Percentiles rank a stretch among this genome's conserved stretches.
Conservation (phyloP, 2,797 vertebrate species). For the Alcedo quadribrachys region DNA sequence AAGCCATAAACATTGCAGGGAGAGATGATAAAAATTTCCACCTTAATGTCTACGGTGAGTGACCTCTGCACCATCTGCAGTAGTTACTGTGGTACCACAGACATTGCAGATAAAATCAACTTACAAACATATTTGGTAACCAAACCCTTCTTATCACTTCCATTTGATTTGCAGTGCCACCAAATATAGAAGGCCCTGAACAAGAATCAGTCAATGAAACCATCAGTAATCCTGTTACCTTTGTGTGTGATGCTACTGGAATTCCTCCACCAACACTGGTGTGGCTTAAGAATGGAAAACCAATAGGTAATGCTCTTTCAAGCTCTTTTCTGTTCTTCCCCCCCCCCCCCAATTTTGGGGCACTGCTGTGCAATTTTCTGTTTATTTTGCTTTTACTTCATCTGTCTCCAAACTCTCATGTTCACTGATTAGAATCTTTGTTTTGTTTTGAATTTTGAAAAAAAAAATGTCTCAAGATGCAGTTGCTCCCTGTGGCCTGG, state of each 20-base stretch:
- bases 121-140: not conserved
- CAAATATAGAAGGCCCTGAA: slow-evolving; percentile 87
- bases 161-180: slow-evolving; percentile 83
- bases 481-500: not conserved
- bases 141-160: not conserved
- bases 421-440: not conserved
- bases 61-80: not conserved
- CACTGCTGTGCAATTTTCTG: not conserved
- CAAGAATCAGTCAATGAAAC: slow-evolving; percentile 85
- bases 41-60: slow-evolving; percentile 92
- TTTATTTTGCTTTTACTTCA: not conserved
- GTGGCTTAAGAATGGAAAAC: slow-evolving; percentile 90
- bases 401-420: not conserved
- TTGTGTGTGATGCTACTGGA: slow-evolving; percentile 91
- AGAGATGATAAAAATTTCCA: slow-evolving; percentile 96
- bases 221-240: slow-evolving; percentile 87
- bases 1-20: slow-evolving; percentile 93
- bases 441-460: not conserved
- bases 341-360: not conserved
- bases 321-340: not conserved
- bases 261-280: slow-evolving; percentile 89
- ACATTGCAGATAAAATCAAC: not conserved
- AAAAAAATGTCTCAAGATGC: not conserved
- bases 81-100: not conserved
- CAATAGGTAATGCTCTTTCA: slow-evolving; percentile 80